A percentile compares a stretch with the other conserved stretches of the same genome.
Conservation (phyloP, 2,888 invertebrate species). For the Gnatocerus cornutus region DNA sequence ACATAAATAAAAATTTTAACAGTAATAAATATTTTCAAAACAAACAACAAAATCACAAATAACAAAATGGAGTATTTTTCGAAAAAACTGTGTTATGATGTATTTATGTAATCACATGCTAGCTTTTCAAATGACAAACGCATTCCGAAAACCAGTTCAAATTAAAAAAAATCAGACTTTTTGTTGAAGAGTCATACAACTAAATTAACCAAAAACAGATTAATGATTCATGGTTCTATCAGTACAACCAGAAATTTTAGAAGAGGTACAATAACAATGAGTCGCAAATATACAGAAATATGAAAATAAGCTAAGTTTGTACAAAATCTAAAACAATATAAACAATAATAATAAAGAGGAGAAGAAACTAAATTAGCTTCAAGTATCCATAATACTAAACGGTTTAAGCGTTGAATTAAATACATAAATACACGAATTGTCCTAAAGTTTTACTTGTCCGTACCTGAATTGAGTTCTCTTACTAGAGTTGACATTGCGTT, state of each 20-base stretch:
- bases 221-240: conserved; percentile 47
- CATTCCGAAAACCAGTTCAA: conserved; percentile 46
- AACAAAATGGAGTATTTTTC: conserved; percentile 53
- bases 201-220: conserved; percentile 40
- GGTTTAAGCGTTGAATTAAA: conserved; percentile 52
- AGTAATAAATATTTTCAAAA: conserved; percentile 51
- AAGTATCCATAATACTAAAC: conserved; percentile 53
- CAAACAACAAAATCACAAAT: conserved; percentile 59
- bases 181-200: conserved; percentile 33
- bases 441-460: conserved; percentile 64
- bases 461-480: conserved; percentile 94
- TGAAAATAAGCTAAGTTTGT: conserved; percentile 51
- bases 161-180: conserved; percentile 45
- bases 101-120: conserved; percentile 46
- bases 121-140: conserved; percentile 44
- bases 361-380: conserved; percentile 42
- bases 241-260: conserved; percentile 47
- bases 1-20: conserved; percentile 59
- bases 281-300: conserved; percentile 39
- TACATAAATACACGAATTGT: conserved; percentile 47
- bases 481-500: conserved; percentile 98
- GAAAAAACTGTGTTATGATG: conserved; percentile 39
- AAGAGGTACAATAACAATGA: conserved; percentile 37
- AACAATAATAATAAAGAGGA: conserved; percentile 41
- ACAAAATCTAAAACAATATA: conserved; percentile 43